Evolutionary conservation across 1,140 invertebrate genomes (phyloP), one percentile per base, ranked within the genome.

Genomic region (Oryctes rhinoceros): DNA sequence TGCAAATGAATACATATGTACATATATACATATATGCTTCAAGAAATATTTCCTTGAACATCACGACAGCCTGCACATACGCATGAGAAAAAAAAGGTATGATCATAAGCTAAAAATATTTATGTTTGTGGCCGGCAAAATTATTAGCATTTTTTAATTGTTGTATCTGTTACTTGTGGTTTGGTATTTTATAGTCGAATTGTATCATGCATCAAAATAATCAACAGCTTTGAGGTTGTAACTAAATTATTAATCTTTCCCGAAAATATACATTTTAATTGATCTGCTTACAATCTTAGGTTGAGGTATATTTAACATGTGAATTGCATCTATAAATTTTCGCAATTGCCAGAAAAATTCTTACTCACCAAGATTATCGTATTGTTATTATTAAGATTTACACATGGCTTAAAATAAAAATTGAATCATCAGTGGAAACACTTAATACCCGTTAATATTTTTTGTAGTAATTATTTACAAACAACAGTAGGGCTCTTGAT

Each of bases 371-470:
- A 37, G 24, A 71, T 30, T 37, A 71, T 71, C 24, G 35, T 71
- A 71, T 71, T 37, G 24, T 71, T 71, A 71, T 44, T 44, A 44
- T 44, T 44, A 71, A 71, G 20, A 24, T 71, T 71, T 37, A 24
- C 20, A 71, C 65, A 71, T 71, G 37, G 11, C 24, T 35, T 71
- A 71, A 71, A 71, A 71, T 71, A 71, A 71, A 7, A 24, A 71
- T 71, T 71, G 65, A 71, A 24, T 71, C 65, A 71, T 71, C 24
- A 11, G 24, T 35, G 5, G 39, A 37, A 20, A 20, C 24, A 18
- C 18, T 7, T 67, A 67, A 11, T 30, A 37, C 11, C 2, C 20
- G 4, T 24, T 35, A 24, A 11, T 71, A 71, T 71, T 71, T 71
- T 30, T 71, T 24, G 11, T 71, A 13, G 9, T 71, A 15, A 3